Evolutionary conservation across 2,888 invertebrate species (phyloP).

Genomic region (Blera fallax): DNA sequence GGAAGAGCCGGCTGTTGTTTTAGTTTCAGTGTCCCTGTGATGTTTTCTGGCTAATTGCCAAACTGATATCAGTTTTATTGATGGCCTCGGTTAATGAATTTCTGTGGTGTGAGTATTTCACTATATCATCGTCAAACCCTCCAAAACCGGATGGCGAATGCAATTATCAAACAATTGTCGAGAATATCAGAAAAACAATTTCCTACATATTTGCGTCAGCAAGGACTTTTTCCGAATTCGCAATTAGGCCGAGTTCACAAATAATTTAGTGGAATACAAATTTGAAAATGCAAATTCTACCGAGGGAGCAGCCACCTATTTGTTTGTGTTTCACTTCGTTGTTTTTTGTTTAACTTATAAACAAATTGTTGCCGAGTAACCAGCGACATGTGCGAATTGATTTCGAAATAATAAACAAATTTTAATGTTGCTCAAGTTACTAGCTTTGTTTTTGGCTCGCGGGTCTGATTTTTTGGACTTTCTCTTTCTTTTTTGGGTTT

Average conservation of each 20-base stretch:
- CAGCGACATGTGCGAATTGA: background rate
- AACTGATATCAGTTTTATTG: constrained; percentile 42
- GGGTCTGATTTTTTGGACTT: background rate
- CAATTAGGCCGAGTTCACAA: background rate
- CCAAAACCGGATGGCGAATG: background rate
- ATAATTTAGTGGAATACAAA: background rate
- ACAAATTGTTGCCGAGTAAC: constrained; percentile 13
- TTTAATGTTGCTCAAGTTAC: background rate
- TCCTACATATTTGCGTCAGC: background rate
- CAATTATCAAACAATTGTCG: constrained; percentile 5
- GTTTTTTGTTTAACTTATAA: background rate
- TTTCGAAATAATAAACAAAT: constrained; percentile 5
- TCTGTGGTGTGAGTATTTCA: background rate
- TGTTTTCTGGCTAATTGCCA: constrained; percentile 44
- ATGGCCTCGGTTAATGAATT: constrained; percentile 40
- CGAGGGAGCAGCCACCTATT: background rate
- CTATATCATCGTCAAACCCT: no score
- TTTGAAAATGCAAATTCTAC: background rate
- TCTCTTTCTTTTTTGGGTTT: background rate
- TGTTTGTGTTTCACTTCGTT: background rate
- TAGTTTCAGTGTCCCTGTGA: background rate
- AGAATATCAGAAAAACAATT: background rate
- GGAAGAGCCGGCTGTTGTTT: background rate
- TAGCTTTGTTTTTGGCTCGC: background rate
- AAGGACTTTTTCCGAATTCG: background rate